Conservation (phyloP, 2,113 vertebrate species). For the Hippocampus barbouri region DNA sequence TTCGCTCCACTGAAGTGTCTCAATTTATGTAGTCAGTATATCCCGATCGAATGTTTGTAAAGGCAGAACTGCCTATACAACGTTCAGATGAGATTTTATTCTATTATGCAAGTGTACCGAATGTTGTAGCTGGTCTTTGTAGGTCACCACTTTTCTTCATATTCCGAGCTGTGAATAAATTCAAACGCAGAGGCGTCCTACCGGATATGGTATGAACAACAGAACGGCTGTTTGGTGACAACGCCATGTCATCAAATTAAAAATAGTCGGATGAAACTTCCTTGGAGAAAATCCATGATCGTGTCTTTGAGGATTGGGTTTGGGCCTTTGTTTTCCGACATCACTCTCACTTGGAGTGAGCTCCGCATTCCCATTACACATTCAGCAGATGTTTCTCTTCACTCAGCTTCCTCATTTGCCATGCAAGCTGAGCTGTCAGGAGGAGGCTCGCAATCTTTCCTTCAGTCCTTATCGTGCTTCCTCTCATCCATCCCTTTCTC, state of each 20-base stretch:
- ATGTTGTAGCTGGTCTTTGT: neutral
- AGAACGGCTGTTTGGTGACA: neutral
- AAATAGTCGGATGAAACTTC: neutral
- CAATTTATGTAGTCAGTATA: neutral
- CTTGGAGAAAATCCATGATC: conserved; percentile 10
- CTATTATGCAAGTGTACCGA: neutral
- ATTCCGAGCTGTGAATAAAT: neutral
- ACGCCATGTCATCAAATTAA: neutral
- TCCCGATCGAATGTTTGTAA: neutral
- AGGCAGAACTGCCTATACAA: neutral
- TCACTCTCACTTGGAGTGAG: conserved; percentile 20
- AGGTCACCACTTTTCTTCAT: neutral
- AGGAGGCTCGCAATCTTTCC: conserved; percentile 39
- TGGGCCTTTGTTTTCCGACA: conserved; percentile 19
- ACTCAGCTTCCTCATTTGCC: conserved; percentile 47
- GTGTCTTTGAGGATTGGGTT: neutral
- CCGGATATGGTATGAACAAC: neutral
- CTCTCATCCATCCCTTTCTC: conserved; percentile 45
- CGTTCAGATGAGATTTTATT: neutral
- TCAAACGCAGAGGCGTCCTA: neutral
- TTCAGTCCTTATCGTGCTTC: conserved; percentile 44
- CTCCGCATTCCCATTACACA: conserved; percentile 40
- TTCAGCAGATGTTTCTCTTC: conserved; percentile 52
- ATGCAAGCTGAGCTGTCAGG: conserved; percentile 49
- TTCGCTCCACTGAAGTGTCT: neutral